A percentile compares a stretch with the other conserved stretches of the same genome.
These are phyloP conservation scores for Spodoptera littoralis DNA, from an alignment of 2,888 invertebrate species.

Conservation along the genomic window DNA sequence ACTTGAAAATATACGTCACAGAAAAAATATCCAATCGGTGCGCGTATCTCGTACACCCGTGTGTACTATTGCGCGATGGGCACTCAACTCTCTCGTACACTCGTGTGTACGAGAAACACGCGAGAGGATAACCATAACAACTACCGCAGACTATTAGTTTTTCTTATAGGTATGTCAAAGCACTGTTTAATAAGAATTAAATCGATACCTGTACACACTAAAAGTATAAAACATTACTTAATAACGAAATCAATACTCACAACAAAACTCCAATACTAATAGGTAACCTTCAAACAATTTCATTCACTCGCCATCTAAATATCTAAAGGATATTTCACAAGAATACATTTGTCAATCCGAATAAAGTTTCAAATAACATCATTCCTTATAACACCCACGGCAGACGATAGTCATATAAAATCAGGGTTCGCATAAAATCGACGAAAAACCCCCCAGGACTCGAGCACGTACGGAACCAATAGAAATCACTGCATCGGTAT, in stretches of 20 bases:
- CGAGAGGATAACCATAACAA: no score
- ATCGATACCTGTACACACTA: no score
- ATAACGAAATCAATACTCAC: not conserved
- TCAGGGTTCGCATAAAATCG: conserved; percentile 69
- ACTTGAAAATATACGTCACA: no score
- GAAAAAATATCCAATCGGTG: no score
- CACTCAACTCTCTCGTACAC: no score
- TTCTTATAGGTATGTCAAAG: no score
- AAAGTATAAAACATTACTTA: no score
- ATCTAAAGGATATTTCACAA: conserved; percentile 24
- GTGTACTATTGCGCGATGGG: no score
- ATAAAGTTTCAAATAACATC: conserved; percentile 53
- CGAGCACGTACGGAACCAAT: conserved; percentile 73
- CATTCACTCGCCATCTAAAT: conserved; percentile 1
- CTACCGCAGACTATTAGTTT: no score
- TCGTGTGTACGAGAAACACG: no score
- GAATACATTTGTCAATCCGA: conserved; percentile 50
- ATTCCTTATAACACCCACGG: conserved; percentile 37
- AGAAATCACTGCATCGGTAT: conserved; percentile 75
- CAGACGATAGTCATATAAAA: conserved; percentile 65
- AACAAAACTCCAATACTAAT: conserved; percentile 17
- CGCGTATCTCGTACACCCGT: no score
- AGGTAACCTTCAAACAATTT: not conserved
- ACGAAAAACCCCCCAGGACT: conserved; percentile 59
- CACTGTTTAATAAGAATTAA: no score